phyloP scores from a whole-genome alignment of 2,888 invertebrate genomes.

The Melieria picta region DNA sequence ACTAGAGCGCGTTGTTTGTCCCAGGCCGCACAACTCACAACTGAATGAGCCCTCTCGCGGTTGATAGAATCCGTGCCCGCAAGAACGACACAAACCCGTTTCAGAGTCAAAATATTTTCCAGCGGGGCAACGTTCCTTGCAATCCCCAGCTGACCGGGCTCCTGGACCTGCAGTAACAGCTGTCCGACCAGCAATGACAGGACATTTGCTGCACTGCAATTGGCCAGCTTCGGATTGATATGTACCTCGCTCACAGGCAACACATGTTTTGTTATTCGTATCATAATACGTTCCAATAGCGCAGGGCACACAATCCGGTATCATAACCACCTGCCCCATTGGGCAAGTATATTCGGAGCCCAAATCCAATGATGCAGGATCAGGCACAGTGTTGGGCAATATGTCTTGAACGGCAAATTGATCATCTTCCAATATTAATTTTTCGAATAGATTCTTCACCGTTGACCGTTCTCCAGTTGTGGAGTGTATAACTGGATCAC shows the following conservation, averaged over 20 bases:
- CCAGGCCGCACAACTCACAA: constrained; percentile 87
- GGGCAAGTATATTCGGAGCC: constrained; percentile 93
- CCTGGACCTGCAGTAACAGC: constrained; percentile 90
- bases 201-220: constrained; percentile 88
- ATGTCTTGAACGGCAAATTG: constrained; percentile 94
- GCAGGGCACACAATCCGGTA: constrained; percentile 93
- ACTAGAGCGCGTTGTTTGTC: constrained; percentile 89
- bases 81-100: constrained; percentile 87
- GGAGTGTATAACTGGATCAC: constrained; percentile 88
- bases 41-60: constrained; percentile 90
- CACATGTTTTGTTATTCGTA: constrained; percentile 78
- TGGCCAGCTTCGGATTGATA: constrained; percentile 96
- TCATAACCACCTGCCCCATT: constrained; percentile 91
- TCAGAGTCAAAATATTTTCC: constrained; percentile 94
- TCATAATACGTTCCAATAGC: constrained; percentile 90
- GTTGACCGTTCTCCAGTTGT: constrained; percentile 88
- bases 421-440: constrained; percentile 91
- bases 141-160: constrained; percentile 87
- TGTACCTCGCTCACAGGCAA: constrained; percentile 86
- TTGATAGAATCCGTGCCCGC: constrained; percentile 95
- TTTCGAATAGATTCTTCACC: constrained; percentile 85
- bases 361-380: constrained; percentile 87
- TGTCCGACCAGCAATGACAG: constrained; percentile 86
- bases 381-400: constrained; percentile 92
- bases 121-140: constrained; percentile 92